Percentiles rank a stretch among this genome's conserved stretches.
These are phyloP conservation scores for Brachynemurus nebulosus DNA, from an alignment of 2,888 invertebrate genomes.

Conservation along the genomic window DNA sequence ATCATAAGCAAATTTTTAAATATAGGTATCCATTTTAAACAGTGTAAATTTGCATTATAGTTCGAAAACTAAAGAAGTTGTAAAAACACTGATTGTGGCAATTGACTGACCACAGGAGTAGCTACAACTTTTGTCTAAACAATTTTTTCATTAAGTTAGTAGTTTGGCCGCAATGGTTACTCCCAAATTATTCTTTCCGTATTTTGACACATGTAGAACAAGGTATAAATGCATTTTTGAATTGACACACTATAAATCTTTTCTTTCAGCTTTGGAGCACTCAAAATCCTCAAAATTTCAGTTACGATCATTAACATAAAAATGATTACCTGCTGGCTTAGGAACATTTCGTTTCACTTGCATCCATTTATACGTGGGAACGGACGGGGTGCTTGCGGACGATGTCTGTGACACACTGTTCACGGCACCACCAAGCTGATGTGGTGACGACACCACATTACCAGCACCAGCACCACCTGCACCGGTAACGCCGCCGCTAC, in stretches of 20 bases:
- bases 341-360: slow-evolving; percentile 94
- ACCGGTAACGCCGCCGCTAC: neutral
- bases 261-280: neutral
- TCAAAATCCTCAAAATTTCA: neutral
- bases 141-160: too few relatives aligned
- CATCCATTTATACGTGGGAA: slow-evolving; percentile 98
- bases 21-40: too few relatives aligned
- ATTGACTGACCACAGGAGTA: too few relatives aligned
- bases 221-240: neutral
- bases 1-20: too few relatives aligned
- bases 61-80: too few relatives aligned
- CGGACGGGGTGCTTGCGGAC: slow-evolving; percentile 36
- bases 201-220: too few relatives aligned
- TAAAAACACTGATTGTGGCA: too few relatives aligned
- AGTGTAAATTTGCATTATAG: too few relatives aligned
- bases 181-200: too few relatives aligned
- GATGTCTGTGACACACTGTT: slow-evolving; percentile 18
- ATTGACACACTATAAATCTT: neutral
- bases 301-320: neutral
- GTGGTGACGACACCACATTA: slow-evolving; percentile 14
- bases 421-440: slow-evolving; percentile 7
- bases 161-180: too few relatives aligned
- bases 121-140: too few relatives aligned
- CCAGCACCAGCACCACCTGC: slow-evolving; percentile 1
- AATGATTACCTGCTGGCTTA: slow-evolving; percentile 78